Evolutionary conservation across 2,113 vertebrate genomes (phyloP), one percentile per base, ranked within the genome.

Genomic region (Urocitellus parryii): DNA sequence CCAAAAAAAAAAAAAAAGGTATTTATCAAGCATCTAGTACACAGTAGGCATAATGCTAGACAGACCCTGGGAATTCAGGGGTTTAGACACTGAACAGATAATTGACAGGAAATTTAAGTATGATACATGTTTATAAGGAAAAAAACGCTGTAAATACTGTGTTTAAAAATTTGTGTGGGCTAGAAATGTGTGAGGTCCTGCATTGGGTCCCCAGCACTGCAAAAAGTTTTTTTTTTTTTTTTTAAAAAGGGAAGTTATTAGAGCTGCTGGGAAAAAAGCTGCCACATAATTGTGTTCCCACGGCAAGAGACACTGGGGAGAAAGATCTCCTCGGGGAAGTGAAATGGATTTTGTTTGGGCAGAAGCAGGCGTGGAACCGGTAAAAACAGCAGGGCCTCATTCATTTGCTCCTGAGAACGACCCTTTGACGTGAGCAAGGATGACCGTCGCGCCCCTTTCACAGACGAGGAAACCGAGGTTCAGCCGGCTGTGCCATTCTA

Each of bases 61-160:
- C 14, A 42, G 42, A 27, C 39, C 8, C 65, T 45, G 11, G 18
- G 9, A 61, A 37, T 63, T 68, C 70, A 73, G 25, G 39, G 51
- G 72, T 76, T 79, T 86, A 95, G 61, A 68, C 61, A 42, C 32
- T 39, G 34, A 95, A 48, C 10, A 16, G 17, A 65, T 39, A 82
- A 51, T 25, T 88, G 56, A 34, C 37, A 87, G 87, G 78, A 92
- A 85, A 37, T 39, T 63, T 81, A 81, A 51, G 73, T 18, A 72
- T 63, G 61, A 63, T 48, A 51, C 17, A 58, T 67, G 29, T 25
- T 79, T 68, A 13, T 73, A 34, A 14, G 37, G 32, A 90, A 92
- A 94, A 94, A 67, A 73, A 42, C n/a, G 16, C 18, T 85, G 79
- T n/a, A 22, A 80, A 84, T 87, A 79, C 42, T 42, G 37, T 77